These are phyloP conservation scores for Enteromius trimaculatus DNA, from an alignment of 2,797 vertebrate species.

Conservation along the genomic window DNA sequence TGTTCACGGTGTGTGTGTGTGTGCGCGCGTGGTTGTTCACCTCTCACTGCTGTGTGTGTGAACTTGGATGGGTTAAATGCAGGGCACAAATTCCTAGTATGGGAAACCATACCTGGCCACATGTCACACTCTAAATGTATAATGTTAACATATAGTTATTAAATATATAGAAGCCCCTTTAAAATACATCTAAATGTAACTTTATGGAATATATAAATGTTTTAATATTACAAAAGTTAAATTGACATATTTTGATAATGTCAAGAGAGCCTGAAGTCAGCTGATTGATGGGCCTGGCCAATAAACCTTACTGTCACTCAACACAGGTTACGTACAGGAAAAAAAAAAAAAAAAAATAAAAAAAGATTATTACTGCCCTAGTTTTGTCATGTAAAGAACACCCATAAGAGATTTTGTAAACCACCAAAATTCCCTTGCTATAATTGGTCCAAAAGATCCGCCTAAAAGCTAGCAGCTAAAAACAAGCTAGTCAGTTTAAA, in stretches of 20 bases:
- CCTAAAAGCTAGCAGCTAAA: conserved; percentile 1
- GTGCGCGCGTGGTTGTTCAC: no score
- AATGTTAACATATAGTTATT: not conserved
- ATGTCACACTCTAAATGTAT: not conserved
- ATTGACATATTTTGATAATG: not conserved
- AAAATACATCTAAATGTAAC: not conserved
- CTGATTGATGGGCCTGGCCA: not conserved
- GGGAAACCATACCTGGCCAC: no score
- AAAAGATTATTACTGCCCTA: not conserved
- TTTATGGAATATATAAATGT: no score
- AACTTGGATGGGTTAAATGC: no score
- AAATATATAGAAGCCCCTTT: not conserved
- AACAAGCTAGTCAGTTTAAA: not conserved
- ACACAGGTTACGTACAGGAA: not conserved
- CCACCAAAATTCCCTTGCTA: not conserved
- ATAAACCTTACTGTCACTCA: not conserved
- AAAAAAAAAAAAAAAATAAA: not conserved
- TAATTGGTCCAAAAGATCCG: not conserved
- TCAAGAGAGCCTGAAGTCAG: not conserved
- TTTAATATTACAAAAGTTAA: not conserved
- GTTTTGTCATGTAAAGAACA: not conserved
- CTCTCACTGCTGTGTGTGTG: no score
- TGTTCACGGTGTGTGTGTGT: no score
- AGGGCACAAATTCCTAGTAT: no score
- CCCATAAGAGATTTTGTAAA: not conserved